Percentiles rank a stretch among this genome's conserved stretches.
phyloP scores from a whole-genome alignment of 2,113 vertebrate species.

The Neotragus moschatus region DNA sequence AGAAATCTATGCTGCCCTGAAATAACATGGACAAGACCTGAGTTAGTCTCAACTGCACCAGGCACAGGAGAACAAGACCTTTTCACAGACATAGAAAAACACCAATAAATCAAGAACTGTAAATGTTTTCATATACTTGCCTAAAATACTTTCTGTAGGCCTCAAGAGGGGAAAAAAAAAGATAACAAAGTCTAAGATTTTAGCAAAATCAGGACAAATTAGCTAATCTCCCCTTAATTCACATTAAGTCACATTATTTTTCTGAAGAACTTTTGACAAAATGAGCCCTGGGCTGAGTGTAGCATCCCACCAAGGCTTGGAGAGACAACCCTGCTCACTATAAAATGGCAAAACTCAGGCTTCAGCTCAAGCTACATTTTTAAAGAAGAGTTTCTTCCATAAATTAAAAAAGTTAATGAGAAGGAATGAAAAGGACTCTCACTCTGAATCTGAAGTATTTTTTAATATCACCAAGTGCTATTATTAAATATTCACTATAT shows the following conservation, averaged over 20 bases:
- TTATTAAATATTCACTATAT: constrained; percentile 57
- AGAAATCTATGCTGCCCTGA: background rate
- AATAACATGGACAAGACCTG: background rate
- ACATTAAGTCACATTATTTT: constrained; percentile 19
- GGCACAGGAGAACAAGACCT: background rate
- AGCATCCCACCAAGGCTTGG: background rate
- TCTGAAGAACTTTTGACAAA: background rate
- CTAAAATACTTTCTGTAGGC: background rate
- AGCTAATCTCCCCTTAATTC: background rate
- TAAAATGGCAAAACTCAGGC: background rate
- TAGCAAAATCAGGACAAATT: background rate
- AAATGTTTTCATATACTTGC: background rate
- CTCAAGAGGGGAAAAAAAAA: background rate
- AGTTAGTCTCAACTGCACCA: background rate
- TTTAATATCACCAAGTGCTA: constrained; percentile 36
- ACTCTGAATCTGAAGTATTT: constrained; percentile 52
- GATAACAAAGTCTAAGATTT: background rate
- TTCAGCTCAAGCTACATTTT: background rate
- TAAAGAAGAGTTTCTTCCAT: background rate
- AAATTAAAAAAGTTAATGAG: constrained; percentile 3
- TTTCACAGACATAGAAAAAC: background rate
- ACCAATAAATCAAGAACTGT: background rate
- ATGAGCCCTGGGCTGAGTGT: background rate
- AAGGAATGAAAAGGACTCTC: background rate
- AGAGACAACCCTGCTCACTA: background rate